Base-by-base conservation (phyloP, 2,113 vertebrate species). In the Aspidoscelis tigris region DNA sequence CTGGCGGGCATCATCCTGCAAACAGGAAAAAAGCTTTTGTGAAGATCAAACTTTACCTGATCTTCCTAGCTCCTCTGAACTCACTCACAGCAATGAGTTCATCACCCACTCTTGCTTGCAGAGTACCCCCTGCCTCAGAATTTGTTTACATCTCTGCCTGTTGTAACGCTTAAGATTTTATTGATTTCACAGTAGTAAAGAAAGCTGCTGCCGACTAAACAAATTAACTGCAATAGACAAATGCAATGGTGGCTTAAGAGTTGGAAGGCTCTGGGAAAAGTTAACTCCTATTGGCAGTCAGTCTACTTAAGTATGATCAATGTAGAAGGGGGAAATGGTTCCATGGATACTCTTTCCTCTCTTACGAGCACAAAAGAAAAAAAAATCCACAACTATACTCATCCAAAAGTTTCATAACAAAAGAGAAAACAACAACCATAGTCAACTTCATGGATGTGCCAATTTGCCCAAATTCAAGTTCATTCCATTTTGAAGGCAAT, bases 1-100 rank as follows among this genome's bases (percentile, higher is more conserved):
- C 96, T 99, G 99, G 80, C 98, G 97, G 86, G 98, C 98, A 1
- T 99, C 98, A 0, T 99, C 99, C 99, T 99, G 95, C 12, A 41
- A 69, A 81, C 66, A 66, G 77, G 92, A 11, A 22, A 0, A 81
- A 87, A 64, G 69, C 12, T 21, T 4, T 41, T 20, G 20, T 69
- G 9, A 82, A 44, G n/a, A 18, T 22, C 5, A 5, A 26, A 26
- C 39, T 21, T 44, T 47, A 70, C 64, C 47, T 80, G 5, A 12
- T 58, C 55, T 58, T 58, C 33, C n/a, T 4, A 33, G 66, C 41
- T 81, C 26, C 44, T 71, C 18, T n/a, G 21, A 6, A 41, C 50
- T 78, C 24, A n/a, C 47, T 41, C 53, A 61, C 20, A 47, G 12
- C 58, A 61, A 4, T 58, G 5, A 76, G 47, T 47, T 47, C 64